Evolutionary conservation across 2,888 invertebrate genomes (phyloP), one percentile per base, ranked within the genome.

Genomic region (Mesoligia furuncula): DNA sequence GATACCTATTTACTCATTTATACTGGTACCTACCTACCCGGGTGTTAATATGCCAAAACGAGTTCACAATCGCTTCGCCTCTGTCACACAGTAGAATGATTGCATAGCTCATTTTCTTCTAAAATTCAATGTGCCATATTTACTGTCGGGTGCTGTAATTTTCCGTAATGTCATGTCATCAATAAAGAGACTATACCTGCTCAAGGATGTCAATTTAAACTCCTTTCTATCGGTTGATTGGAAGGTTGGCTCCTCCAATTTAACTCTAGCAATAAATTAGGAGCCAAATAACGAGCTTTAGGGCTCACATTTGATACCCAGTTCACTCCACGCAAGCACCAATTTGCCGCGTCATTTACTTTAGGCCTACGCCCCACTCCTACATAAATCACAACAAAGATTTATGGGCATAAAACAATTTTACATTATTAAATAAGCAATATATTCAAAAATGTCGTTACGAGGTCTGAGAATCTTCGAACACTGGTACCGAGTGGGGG

Each of bases 361-460:
- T 11, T 75, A 77, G 75, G 59, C 69, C 71, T 48, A 54, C 4
- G 31, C 66, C 54, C n/a, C 8, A 42, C 65, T 85, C 57, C 61
- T 45, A 76, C 65, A 86, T 87, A 84, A 88, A 88, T 88, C 86
- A 86, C 77, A 61, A 69, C 59, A 77, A 69, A 81, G 80, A 87
- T 89, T 85, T 81, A 81, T 76, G n/a, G 15, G 24, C 61, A 76
- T 62, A 84, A 87, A 89, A 89, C 89, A 87, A 88, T 89, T 87
- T 86, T 83, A 81, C 87, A 80, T 87, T 81, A 88, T 89, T 88
- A 88, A 88, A 87, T 87, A 87, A 76, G 89, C 84, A 69, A 88
- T 88, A 87, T 87, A 89, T 89, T 89, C 80, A 85, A 83, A 85
- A 88, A 85, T 84, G 85, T 85, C 86, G 74, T 89, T 80, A 85